Conservation (phyloP, 2,888 invertebrate species). For the Apantesis nais region DNA sequence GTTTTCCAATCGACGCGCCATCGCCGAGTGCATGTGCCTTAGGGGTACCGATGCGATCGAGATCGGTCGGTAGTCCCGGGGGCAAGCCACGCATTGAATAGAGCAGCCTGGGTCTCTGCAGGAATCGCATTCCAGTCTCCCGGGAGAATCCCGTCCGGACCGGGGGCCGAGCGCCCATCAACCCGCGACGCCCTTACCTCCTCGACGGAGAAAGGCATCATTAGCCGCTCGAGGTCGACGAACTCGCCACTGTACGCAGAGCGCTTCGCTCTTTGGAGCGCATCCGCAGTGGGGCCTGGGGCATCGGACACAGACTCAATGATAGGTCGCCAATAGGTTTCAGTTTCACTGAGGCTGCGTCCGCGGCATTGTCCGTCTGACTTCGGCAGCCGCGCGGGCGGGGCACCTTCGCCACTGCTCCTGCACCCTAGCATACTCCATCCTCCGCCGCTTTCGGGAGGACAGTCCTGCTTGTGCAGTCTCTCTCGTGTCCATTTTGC, state of each 20-base stretch:
- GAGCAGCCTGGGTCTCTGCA: slow-evolving; percentile 20
- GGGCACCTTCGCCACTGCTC: neutral
- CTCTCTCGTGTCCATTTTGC: neutral
- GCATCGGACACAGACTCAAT: slow-evolving; percentile 26
- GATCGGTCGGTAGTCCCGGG: slow-evolving; percentile 40
- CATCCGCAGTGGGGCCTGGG: slow-evolving; percentile 15
- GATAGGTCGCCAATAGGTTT: slow-evolving; percentile 27
- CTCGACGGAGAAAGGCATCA: slow-evolving; percentile 16
- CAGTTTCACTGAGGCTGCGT: slow-evolving; percentile 3
- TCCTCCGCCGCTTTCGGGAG: slow-evolving; percentile 1
- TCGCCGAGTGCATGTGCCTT: slow-evolving; percentile 48
- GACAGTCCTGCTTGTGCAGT: neutral
- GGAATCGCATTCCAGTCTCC: neutral
- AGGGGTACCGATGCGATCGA: too few species aligned
- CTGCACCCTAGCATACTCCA: neutral
- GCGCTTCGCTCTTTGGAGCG: slow-evolving; percentile 5
- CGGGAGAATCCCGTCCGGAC: slow-evolving; percentile 13
- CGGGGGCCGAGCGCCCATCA: slow-evolving; percentile 17
- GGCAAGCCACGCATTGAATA: slow-evolving; percentile 21
- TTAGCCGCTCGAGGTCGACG: slow-evolving; percentile 10
- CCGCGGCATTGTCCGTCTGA: neutral
- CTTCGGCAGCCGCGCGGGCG: neutral
- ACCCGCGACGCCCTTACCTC: slow-evolving; percentile 3
- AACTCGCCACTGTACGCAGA: neutral
- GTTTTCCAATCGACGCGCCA: too few species aligned